A percentile compares a stretch with the other conserved stretches of the same genome.
Evolutionary conservation across 2,888 invertebrate genomes (phyloP).

Genomic region (Alloscopus bannaensis): DNA sequence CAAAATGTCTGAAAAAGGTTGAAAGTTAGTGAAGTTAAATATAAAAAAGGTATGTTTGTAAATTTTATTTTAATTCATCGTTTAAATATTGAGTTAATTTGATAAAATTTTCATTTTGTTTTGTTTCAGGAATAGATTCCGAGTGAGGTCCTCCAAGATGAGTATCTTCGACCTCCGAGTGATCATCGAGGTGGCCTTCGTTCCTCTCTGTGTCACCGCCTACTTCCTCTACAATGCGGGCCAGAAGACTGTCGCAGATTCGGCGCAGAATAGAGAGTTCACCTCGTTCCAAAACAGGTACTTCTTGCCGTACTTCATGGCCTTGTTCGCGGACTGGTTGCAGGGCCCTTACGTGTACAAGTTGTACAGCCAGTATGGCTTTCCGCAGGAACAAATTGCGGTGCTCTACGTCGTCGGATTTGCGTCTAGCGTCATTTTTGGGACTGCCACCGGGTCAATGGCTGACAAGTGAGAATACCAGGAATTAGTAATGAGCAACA

Average conservation of each 20-base stretch:
- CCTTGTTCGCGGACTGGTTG: constrained; percentile 79
- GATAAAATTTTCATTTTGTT: too few species aligned
- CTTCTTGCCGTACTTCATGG: constrained; percentile 78
- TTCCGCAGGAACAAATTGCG: constrained; percentile 78
- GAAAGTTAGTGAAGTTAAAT: too few species aligned
- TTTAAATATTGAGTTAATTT: too few species aligned
- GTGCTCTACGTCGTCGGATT: constrained; percentile 79
- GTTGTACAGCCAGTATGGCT: constrained; percentile 79
- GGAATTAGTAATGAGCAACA: too few species aligned
- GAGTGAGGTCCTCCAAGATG: too few species aligned
- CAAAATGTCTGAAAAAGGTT: too few species aligned
- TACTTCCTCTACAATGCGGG: constrained; percentile 66
- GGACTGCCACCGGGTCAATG: constrained; percentile 78
- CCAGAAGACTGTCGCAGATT: constrained; percentile 64
- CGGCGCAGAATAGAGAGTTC: constrained; percentile 76
- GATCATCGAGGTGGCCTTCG: constrained; percentile 55
- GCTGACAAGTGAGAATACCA: constrained; percentile 77
- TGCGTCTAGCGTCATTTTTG: constrained; percentile 78
- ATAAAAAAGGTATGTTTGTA: too few species aligned
- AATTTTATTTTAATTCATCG: too few species aligned
- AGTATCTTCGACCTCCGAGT: constrained; percentile 24
- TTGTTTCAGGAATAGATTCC: too few species aligned
- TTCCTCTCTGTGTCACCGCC: constrained; percentile 67
- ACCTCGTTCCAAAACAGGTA: constrained; percentile 77
- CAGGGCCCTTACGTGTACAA: constrained; percentile 80